A percentile compares a stretch with the other conserved stretches of the same genome.
phyloP scores from a whole-genome alignment of 2,888 invertebrate species.

The Stenotaenia linearis region DNA sequence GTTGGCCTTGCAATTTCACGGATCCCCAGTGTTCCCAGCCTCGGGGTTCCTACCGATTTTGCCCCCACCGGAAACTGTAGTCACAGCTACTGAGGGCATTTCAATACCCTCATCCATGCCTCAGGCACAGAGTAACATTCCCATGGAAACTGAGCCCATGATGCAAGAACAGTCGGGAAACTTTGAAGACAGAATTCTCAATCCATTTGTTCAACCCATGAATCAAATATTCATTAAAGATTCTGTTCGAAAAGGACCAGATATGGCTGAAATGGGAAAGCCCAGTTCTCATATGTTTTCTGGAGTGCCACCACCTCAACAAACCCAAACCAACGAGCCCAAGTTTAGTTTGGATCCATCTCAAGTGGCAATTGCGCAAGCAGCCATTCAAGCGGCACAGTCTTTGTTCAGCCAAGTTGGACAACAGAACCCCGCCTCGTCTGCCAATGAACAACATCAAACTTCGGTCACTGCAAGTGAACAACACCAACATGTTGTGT shows the following conservation, averaged over 20 bases:
- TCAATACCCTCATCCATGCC: background rate
- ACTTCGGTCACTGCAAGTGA: background rate
- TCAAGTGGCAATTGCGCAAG: slow-evolving; percentile 27
- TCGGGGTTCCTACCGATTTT: slow-evolving; percentile 20
- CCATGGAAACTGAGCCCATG: background rate
- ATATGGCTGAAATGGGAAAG: background rate
- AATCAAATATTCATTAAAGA: slow-evolving; percentile 10
- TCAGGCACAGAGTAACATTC: too few relatives aligned
- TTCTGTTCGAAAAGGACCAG: background rate
- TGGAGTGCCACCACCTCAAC: background rate
- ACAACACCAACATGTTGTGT: background rate
- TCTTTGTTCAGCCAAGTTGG: background rate
- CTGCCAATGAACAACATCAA: background rate
- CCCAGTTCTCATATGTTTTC: background rate
- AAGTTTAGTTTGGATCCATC: background rate
- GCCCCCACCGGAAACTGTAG: background rate
- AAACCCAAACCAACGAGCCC: background rate
- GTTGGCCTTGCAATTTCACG: slow-evolving; percentile 27
- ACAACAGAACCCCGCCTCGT: background rate
- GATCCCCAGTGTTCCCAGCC: slow-evolving; percentile 29
- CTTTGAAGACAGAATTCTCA: slow-evolving; percentile 24
- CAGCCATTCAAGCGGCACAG: slow-evolving; percentile 31
- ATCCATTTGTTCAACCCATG: background rate
- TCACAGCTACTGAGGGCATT: background rate
- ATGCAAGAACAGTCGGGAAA: background rate